Conservation (phyloP, 2,888 invertebrate species). For the Caenorhabditis uteleia region DNA sequence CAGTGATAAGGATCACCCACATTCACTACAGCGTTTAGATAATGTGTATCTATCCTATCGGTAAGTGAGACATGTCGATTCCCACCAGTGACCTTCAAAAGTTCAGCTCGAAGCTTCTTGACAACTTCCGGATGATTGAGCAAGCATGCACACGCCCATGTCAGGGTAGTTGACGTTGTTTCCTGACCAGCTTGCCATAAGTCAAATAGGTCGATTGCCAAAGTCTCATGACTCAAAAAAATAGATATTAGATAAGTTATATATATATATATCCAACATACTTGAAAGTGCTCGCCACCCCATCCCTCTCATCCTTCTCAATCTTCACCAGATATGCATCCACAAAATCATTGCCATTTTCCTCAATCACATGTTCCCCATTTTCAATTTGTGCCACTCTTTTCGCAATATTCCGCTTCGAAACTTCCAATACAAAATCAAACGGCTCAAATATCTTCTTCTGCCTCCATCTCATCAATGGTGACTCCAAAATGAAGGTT, state of each 20-base stretch:
- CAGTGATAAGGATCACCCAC: too few relatives aligned
- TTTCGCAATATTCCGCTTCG: too few relatives aligned
- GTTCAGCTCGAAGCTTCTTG: constrained; percentile 16
- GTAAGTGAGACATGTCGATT: constrained; percentile 6
- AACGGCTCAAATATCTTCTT: constrained; percentile 7
- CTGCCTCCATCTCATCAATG: constrained; percentile 16
- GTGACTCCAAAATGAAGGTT: constrained; percentile 13
- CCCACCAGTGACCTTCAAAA: constrained; percentile 22
- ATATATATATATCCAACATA: constrained; percentile 9
- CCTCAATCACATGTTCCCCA: constrained; percentile 29
- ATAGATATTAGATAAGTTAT: background rate
- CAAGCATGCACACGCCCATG: constrained; percentile 30
- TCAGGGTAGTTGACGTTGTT: constrained; percentile 43
- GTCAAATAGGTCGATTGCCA: constrained; percentile 37
- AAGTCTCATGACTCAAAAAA: constrained; percentile 15
- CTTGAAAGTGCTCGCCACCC: constrained; percentile 20
- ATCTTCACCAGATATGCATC: constrained; percentile 45
- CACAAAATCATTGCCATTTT: constrained; percentile 38
- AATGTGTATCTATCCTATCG: constrained; percentile 19
- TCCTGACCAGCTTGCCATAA: constrained; percentile 51
- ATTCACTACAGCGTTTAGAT: constrained; percentile 22
- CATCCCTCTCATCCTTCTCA: constrained; percentile 27
- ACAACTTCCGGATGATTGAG: constrained; percentile 25
- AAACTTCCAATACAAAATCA: too few relatives aligned
- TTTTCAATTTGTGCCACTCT: constrained; percentile 29